A percentile compares a stretch with the other conserved stretches of the same genome.
Conservation (phyloP, 2,888 invertebrate genomes). For the Dichetophora obliterata region DNA sequence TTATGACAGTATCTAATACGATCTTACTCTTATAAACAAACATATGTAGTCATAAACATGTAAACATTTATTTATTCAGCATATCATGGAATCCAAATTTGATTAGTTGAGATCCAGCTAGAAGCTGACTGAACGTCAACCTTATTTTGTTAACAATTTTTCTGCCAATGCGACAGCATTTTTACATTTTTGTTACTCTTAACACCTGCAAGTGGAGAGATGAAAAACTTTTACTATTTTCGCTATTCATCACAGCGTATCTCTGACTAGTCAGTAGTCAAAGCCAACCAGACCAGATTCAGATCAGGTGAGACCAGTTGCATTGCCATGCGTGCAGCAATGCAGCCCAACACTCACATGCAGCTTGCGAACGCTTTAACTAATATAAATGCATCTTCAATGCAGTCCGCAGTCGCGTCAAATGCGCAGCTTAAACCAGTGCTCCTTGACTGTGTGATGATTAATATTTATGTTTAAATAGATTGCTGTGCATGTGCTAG, state of each 20-base stretch:
- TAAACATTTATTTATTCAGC: too few relatives aligned
- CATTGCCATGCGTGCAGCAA: neutral
- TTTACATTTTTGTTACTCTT: neutral
- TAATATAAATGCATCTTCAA: neutral
- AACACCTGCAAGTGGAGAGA: neutral
- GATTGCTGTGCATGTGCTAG: neutral
- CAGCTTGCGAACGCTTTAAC: neutral
- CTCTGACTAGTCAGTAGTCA: neutral
- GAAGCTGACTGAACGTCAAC: too few relatives aligned
- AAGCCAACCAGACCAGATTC: neutral
- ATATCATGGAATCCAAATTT: too few relatives aligned
- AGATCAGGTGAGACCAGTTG: neutral
- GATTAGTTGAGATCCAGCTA: too few relatives aligned
- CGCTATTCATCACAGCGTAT: slow-evolving; percentile 25
- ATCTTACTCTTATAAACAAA: too few relatives aligned
- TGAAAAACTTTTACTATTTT: slow-evolving; percentile 28
- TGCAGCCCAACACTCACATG: neutral
- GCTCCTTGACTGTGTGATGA: neutral
- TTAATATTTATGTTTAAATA: slow-evolving; percentile 28
- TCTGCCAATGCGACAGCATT: neutral
- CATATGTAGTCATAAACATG: too few relatives aligned
- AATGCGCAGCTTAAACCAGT: neutral
- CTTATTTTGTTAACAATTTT: too few relatives aligned
- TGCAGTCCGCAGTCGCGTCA: neutral
- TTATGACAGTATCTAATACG: too few relatives aligned